Evolutionary conservation across 92 coral and sea anemone species (phyloP).

Genomic region (Micromussa lordhowensis): DNA sequence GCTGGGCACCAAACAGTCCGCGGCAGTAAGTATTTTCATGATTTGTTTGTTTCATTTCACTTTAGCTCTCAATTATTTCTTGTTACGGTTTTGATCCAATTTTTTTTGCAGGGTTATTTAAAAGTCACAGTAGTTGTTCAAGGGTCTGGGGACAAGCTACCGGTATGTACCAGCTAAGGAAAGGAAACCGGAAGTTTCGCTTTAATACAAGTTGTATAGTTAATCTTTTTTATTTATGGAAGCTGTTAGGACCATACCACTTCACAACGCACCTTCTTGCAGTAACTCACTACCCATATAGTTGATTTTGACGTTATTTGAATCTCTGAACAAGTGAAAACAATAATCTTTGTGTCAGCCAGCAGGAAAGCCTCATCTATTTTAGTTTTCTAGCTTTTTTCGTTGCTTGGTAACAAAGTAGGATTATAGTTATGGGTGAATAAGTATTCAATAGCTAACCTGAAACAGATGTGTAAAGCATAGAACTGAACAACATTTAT

Average conservation of each 20-base stretch:
- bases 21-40: background rate
- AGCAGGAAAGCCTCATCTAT: background rate
- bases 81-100: background rate
- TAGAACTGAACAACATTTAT: background rate
- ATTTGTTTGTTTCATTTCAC: background rate
- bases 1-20: background rate
- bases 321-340: too few relatives aligned
- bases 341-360: background rate
- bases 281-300: too few relatives aligned
- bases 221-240: background rate
- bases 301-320: background rate
- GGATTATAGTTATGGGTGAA: background rate
- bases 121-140: slow-evolving; percentile 85
- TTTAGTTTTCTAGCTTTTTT: too few relatives aligned
- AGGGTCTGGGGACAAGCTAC: slow-evolving; percentile 91
- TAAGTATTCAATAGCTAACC: too few relatives aligned
- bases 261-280: background rate
- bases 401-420: background rate
- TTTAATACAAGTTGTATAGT: background rate
- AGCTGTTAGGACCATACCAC: background rate
- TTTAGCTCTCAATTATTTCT: background rate
- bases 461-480: background rate
- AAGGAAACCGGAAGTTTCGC: background rate
- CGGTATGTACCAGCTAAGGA: slow-evolving; percentile 62
- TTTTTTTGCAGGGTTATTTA: slow-evolving; percentile 78